These are phyloP conservation scores for Drosophila lini DNA, from an alignment of 1,140 invertebrate genomes.

Conservation along the genomic window DNA sequence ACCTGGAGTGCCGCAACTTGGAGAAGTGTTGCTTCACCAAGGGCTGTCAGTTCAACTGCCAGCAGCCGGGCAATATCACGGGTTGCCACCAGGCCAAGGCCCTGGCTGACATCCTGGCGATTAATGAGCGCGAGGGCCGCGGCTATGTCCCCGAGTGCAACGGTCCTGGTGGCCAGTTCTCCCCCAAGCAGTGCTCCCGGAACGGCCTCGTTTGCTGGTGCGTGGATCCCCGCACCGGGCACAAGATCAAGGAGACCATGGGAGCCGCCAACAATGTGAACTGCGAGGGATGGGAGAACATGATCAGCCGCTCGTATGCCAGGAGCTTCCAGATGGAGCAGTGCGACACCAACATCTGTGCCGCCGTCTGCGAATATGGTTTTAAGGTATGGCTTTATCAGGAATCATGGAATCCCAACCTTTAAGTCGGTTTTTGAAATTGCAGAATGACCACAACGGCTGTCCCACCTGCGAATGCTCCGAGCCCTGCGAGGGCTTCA, in stretches of 20 bases:
- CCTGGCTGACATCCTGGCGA: slow-evolving; percentile 90
- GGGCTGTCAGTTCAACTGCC: slow-evolving; percentile 88
- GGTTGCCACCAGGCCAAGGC: slow-evolving; percentile 91
- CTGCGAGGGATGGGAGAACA: slow-evolving; percentile 86
- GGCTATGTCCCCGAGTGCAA: slow-evolving; percentile 93
- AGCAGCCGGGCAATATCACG: slow-evolving; percentile 89
- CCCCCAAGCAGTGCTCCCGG: slow-evolving; percentile 90
- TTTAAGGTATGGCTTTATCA: slow-evolving; percentile 85
- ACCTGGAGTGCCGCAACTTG: slow-evolving; percentile 91
- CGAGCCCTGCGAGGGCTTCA: slow-evolving; percentile 92
- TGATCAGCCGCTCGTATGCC: slow-evolving; percentile 83
- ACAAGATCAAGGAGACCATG: slow-evolving; percentile 91
- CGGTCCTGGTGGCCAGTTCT: slow-evolving; percentile 88
- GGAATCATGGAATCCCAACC: not conserved
- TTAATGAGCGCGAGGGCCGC: slow-evolving; percentile 90
- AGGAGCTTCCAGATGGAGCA: slow-evolving; percentile 85
- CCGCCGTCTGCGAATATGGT: slow-evolving; percentile 93
- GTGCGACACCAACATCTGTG: slow-evolving; percentile 88
- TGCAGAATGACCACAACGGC: slow-evolving; percentile 88
- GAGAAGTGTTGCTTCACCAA: slow-evolving; percentile 92
- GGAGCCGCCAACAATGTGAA: slow-evolving; percentile 89
- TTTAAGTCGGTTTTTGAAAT: not conserved
- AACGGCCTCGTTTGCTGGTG: slow-evolving; percentile 95
- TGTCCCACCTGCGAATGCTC: slow-evolving; percentile 94
- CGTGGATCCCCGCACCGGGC: slow-evolving; percentile 89